Base-by-base conservation (phyloP, 1,140 invertebrate genomes). In the Macrobrachium nipponense region DNA sequence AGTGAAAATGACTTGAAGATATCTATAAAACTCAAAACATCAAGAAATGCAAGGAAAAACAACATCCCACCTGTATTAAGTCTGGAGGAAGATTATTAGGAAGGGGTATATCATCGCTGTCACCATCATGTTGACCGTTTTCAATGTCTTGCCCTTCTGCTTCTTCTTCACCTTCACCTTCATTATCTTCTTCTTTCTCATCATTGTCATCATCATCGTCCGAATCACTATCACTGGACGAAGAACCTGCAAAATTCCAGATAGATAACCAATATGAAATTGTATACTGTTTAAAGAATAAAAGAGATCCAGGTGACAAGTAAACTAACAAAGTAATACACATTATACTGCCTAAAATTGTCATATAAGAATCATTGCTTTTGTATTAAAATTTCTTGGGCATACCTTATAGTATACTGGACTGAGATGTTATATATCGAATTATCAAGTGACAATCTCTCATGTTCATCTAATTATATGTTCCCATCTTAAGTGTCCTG, bases 61-160 rank as follows among this genome's bases (percentile, higher is more conserved):
- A n/a, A n/a, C 15, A 61, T 43, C 64, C 43, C 23, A 88, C 87
- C 70, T 92, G 91, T 87, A 92, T 91, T 87, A 95, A 91, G 75
- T 93, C 92, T 64, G 92, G 90, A 44, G 94, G 92, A 81, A 95
- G 91, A 89, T 92, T 92, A 36, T 93, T 92, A 10, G 94, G 94
- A 68, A 95, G 91, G 86, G 92, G 92, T 23, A 92, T 91, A 80
- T 92, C 91, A 86, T 90, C 89, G 44, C 87, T 89, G 18, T 62
- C 61, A 17, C 78, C 75, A 11, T 76, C 75, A 23, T 76, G 20
- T 20, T 76, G 68, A n/a, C 58, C 77, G 43, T 61, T 59, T 61
- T 86, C 59, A 62, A 61, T 82, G 15, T 27, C 87, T 36, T 78
- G 61, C 18, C 79, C 86, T 59, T 81, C 70, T 14, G 76, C 73